Evolutionary conservation across 2,797 vertebrate genomes (phyloP), one percentile per base, ranked within the genome.

Genomic region (Artibeus lituratus): DNA sequence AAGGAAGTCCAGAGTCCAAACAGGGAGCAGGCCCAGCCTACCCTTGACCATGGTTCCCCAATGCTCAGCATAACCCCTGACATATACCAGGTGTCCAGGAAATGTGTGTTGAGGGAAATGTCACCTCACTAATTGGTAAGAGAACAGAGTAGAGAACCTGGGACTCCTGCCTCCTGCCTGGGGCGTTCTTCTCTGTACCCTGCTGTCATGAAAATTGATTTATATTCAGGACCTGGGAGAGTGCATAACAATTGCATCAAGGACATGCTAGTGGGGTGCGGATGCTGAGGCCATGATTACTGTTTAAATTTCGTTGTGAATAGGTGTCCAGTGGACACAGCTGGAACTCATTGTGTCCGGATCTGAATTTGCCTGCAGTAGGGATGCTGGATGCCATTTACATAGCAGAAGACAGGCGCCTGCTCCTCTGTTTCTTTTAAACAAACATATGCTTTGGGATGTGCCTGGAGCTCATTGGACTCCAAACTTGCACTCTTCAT

Each of bases 191-290:
- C 74, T 35, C 67, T 44, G 2, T 42, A 78, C 59, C 89, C 94
- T 83, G 95, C 95, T 97, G 96, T 96, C 83, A 69, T 86, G 87
- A 91, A 96, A 96, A 97, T 89, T 92, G 95, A 96, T 96, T 97
- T 96, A 83, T 96, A 85, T 93, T 93, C 87, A 81, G 81, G 91
- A 53, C 73, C 80, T 94, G 49, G 81, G 88, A 92, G 53, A 91
- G 7, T n/a, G n/a, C 32, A 1, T 88, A 94, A 90, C 85, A 96
- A 90, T 93, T 37, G 9, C 82, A 92, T 87, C 42, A 90, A 90
- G 77, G 49, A 86, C 12, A 24, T 16, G 62, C 62, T 83, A 11
- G 57, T 70, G 35, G 93, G 55, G 47, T 86, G 70, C 24, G 39
- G 89, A 88, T 76, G 81, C 81, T 86, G 91, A 86, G 67, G 53